Conservation (phyloP, 23 tunicate genomes). For the Halocynthia roretzi region DNA sequence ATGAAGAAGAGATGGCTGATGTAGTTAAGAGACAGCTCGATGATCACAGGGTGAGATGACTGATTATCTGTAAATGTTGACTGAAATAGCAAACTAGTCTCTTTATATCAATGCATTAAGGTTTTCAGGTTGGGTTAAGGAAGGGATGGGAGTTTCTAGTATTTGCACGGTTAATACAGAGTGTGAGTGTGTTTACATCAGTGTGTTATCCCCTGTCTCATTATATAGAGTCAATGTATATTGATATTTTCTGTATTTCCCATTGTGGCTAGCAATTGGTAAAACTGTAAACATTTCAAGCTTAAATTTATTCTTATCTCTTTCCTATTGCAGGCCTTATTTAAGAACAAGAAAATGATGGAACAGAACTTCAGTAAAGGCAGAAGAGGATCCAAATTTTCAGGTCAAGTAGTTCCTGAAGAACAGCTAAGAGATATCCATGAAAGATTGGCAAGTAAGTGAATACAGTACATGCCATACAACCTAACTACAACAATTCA, state of each 20-base stretch:
- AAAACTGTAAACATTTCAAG: background rate
- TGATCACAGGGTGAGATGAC: conserved; percentile 43
- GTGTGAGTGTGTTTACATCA: too few relatives aligned
- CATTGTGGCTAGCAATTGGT: background rate
- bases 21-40: conserved; percentile 33
- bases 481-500: too few relatives aligned
- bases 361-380: conserved; percentile 49
- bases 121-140: too few relatives aligned
- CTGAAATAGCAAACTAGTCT: too few relatives aligned
- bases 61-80: too few relatives aligned
- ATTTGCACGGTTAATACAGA: too few relatives aligned
- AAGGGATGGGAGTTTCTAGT: too few relatives aligned
- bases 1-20: conserved; percentile 46
- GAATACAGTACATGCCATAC: background rate
- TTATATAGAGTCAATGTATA: too few relatives aligned
- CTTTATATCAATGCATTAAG: too few relatives aligned
- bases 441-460: conserved; percentile 56
- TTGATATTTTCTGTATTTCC: too few relatives aligned
- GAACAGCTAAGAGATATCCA: conserved; percentile 82
- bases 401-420: conserved; percentile 68
- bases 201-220: too few relatives aligned
- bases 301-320: background rate
- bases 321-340: conserved; percentile 6
- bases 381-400: conserved; percentile 42
- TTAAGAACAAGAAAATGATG: conserved; percentile 69